A percentile compares a stretch with the other conserved stretches of the same genome.
These are phyloP conservation scores for Acheta domesticus DNA, from an alignment of 2,888 invertebrate species.

Conservation along the genomic window DNA sequence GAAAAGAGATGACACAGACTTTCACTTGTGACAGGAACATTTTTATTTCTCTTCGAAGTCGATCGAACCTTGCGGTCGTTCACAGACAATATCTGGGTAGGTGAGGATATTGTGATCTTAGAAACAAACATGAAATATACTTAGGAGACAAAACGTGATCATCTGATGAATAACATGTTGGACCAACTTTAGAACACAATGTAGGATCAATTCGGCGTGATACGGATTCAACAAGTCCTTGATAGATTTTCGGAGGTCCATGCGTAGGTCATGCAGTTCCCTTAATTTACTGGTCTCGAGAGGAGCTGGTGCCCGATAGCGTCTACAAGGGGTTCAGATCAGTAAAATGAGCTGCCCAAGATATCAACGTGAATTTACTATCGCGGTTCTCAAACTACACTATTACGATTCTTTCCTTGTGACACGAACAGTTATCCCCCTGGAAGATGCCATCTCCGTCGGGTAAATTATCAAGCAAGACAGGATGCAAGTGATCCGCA, in stretches of 20 bases:
- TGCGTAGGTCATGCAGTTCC: not conserved
- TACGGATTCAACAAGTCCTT: not conserved
- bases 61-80: no score
- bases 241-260: not conserved
- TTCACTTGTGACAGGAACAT: no score
- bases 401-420: not conserved
- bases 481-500: not conserved
- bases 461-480: not conserved
- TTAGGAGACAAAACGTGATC: no score
- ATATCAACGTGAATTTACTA: not conserved
- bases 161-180: no score
- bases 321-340: not conserved
- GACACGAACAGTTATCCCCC: not conserved
- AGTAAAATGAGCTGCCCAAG: not conserved
- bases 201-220: not conserved
- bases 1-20: no score
- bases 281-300: not conserved
- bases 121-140: no score
- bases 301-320: not conserved
- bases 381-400: not conserved
- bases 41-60: no score
- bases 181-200: not conserved
- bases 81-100: no score
- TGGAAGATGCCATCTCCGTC: not conserved
- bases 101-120: no score